Percentiles rank a stretch among this genome's conserved stretches.
phyloP scores from a whole-genome alignment of 1,140 invertebrate genomes.

The Drusus annulatus region DNA sequence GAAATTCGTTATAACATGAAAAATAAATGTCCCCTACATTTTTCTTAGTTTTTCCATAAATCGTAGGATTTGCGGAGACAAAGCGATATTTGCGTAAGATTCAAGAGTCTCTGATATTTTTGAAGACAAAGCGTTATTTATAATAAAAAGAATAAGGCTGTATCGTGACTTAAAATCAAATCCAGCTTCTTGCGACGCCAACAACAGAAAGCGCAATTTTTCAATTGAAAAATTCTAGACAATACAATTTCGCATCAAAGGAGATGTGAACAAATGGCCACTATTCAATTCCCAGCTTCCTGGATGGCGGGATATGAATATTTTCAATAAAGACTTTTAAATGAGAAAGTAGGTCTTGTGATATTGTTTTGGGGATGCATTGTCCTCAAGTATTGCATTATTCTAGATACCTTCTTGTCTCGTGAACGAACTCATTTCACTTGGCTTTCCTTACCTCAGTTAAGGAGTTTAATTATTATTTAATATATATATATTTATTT shows the following conservation, averaged over 20 bases:
- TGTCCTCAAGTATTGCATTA: conserved; percentile 49
- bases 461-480: too few relatives aligned
- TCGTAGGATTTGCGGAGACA: too few relatives aligned
- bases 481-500: too few relatives aligned
- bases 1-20: too few relatives aligned
- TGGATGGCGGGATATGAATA: background rate
- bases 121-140: background rate
- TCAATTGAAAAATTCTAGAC: background rate
- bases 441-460: too few relatives aligned
- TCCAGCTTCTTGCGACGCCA: background rate
- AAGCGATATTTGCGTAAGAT: too few relatives aligned
- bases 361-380: conserved; percentile 2
- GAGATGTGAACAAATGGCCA: conserved; percentile 13
- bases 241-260: conserved; percentile 6
- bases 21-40: too few relatives aligned
- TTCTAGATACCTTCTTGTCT: conserved; percentile 23
- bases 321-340: conserved; percentile 11
- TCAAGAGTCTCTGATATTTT: too few relatives aligned
- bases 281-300: background rate
- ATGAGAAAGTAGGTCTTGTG: background rate
- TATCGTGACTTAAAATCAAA: conserved; percentile 1
- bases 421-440: too few relatives aligned
- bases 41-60: too few relatives aligned
- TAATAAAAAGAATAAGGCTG: background rate
- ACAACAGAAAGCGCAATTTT: background rate